A percentile compares a stretch with the other conserved stretches of the same genome.
phyloP scores from a whole-genome alignment of 2,888 invertebrate genomes.

The Dryadula phaetusa region DNA sequence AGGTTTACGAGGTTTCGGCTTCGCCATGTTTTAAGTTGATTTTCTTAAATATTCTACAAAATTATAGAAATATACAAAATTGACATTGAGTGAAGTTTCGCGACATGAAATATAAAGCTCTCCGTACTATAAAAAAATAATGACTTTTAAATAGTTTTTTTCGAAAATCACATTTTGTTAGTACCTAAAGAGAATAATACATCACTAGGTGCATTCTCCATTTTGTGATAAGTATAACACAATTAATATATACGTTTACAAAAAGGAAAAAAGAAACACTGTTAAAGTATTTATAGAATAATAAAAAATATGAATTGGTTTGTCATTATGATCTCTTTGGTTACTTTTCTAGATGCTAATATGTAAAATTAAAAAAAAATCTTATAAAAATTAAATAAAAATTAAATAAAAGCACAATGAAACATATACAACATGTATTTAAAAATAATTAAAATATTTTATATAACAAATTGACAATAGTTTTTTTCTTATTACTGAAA shows the following conservation, averaged over 20 bases:
- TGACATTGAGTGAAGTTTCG: slow-evolving; percentile 17
- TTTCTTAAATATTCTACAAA: slow-evolving; percentile 40
- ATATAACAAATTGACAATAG: slow-evolving; percentile 51
- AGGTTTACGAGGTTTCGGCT: slow-evolving; percentile 57
- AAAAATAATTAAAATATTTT: slow-evolving; percentile 47
- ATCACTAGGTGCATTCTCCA: too few relatives aligned
- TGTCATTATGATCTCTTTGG: too few relatives aligned
- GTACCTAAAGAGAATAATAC: too few relatives aligned
- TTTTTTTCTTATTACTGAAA: slow-evolving; percentile 51
- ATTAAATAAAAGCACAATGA: background rate
- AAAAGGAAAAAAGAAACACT: too few relatives aligned
- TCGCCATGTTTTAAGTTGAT: slow-evolving; percentile 52
- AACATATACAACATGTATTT: background rate
- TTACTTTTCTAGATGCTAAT: too few relatives aligned
- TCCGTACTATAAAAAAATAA: background rate
- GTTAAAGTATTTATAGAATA: too few relatives aligned
- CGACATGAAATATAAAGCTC: background rate
- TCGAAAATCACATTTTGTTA: too few relatives aligned
- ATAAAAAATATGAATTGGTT: too few relatives aligned
- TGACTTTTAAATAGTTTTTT: background rate
- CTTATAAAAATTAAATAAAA: background rate
- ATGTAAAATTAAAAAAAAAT: too few relatives aligned
- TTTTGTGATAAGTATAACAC: too few relatives aligned
- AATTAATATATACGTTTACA: too few relatives aligned
- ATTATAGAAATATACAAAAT: slow-evolving; percentile 29